Evolutionary conservation across 2,113 vertebrate genomes (phyloP).

Genomic region (Grammomys surdaster): DNA sequence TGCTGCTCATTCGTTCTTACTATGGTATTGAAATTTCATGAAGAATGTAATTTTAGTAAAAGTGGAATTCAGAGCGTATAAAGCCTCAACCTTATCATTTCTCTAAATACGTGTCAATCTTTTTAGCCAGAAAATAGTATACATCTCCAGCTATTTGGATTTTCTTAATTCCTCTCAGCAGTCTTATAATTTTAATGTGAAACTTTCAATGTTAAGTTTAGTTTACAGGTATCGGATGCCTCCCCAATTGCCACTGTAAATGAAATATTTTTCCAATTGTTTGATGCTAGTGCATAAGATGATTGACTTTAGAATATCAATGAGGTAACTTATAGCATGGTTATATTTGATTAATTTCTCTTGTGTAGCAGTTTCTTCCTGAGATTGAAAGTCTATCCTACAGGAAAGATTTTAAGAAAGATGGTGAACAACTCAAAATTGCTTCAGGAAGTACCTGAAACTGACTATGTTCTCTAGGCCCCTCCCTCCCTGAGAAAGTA

Average conservation of each 20-base stretch:
- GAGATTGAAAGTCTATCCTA: not conserved
- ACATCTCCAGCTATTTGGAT: not conserved
- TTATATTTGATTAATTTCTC: not conserved
- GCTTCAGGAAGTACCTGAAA: not conserved
- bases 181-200: constrained; percentile 10
- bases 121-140: not conserved
- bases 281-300: not conserved
- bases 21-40: not conserved
- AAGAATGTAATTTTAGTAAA: not conserved
- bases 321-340: not conserved
- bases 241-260: not conserved
- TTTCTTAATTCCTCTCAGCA: constrained; percentile 9
- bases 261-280: not conserved
- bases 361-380: not conserved
- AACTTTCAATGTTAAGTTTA: constrained; percentile 18
- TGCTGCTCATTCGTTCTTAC: not conserved
- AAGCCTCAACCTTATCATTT: not conserved
- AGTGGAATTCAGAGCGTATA: not conserved
- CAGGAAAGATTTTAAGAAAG: not conserved
- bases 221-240: not conserved
- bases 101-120: not conserved
- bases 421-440: not conserved
- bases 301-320: not conserved
- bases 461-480: not conserved
- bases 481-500: not conserved